These are phyloP conservation scores for Acanthochromis polyacanthus DNA, from an alignment of 2,113 vertebrate genomes.

Conservation along the genomic window DNA sequence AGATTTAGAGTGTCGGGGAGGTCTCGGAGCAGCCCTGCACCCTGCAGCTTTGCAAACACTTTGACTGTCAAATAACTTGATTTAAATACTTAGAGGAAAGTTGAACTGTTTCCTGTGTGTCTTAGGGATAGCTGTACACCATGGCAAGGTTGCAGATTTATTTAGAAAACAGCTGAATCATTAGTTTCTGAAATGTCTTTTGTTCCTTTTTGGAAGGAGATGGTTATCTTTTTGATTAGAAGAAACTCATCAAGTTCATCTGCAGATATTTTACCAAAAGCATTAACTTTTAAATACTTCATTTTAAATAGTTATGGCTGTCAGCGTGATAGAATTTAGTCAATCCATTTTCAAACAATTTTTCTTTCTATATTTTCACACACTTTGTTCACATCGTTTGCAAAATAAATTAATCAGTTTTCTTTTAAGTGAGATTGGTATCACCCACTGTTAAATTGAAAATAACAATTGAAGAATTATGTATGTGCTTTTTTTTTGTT, in stretches of 20 bases:
- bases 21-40: neutral
- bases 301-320: neutral
- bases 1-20: neutral
- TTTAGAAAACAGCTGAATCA: neutral
- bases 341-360: neutral
- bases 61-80: neutral
- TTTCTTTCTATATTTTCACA: neutral
- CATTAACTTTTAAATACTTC: neutral
- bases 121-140: neutral
- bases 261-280: neutral
- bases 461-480: neutral
- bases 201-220: no score
- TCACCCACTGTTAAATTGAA: neutral
- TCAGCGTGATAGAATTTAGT: neutral
- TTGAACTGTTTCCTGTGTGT: conserved; percentile 18
- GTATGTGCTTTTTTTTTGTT: neutral
- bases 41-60: neutral
- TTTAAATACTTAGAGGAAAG: neutral
- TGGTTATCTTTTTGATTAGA: no score
- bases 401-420: neutral
- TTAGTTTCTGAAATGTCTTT: neutral
- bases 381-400: neutral
- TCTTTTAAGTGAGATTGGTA: neutral
- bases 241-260: no score
- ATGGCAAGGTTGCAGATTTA: no score